These are phyloP conservation scores for Apocheima hispidaria DNA, from an alignment of 2,888 invertebrate species.

Conservation along the genomic window DNA sequence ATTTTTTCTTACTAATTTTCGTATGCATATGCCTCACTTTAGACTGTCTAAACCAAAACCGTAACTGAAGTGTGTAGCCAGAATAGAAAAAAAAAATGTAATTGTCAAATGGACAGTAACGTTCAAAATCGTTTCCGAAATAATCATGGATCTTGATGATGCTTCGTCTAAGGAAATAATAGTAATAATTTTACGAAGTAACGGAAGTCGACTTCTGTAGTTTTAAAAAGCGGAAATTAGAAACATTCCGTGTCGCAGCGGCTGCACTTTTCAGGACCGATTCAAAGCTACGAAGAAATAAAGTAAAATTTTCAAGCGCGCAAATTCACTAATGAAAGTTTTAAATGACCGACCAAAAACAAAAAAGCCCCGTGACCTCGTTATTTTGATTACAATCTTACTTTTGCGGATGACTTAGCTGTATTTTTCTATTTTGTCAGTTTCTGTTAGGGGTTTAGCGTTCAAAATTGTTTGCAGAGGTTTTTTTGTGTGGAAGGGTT, in stretches of 20 bases:
- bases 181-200: slow-evolving; percentile 20
- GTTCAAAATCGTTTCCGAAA: background rate
- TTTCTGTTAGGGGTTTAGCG: slow-evolving; percentile 44
- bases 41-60: background rate
- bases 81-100: background rate
- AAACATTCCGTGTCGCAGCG: slow-evolving; percentile 42
- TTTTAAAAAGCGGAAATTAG: slow-evolving; percentile 36
- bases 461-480: slow-evolving; percentile 38
- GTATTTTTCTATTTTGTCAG: slow-evolving; percentile 14
- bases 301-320: slow-evolving; percentile 72
- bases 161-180: too few species aligned
- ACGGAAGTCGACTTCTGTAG: slow-evolving; percentile 28
- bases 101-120: background rate
- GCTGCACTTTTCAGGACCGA: slow-evolving; percentile 49
- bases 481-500: slow-evolving; percentile 25
- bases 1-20: too few species aligned
- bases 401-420: slow-evolving; percentile 46
- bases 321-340: slow-evolving; percentile 84
- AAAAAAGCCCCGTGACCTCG: slow-evolving; percentile 76
- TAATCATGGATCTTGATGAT: too few species aligned
- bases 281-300: slow-evolving; percentile 67
- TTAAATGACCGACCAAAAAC: slow-evolving; percentile 78
- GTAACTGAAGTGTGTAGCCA: too few species aligned
- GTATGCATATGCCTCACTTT: too few species aligned
- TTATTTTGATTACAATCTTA: slow-evolving; percentile 73